phyloP scores from a whole-genome alignment of 2,888 invertebrate genomes.

The Hirtodrosophila trivittata region DNA sequence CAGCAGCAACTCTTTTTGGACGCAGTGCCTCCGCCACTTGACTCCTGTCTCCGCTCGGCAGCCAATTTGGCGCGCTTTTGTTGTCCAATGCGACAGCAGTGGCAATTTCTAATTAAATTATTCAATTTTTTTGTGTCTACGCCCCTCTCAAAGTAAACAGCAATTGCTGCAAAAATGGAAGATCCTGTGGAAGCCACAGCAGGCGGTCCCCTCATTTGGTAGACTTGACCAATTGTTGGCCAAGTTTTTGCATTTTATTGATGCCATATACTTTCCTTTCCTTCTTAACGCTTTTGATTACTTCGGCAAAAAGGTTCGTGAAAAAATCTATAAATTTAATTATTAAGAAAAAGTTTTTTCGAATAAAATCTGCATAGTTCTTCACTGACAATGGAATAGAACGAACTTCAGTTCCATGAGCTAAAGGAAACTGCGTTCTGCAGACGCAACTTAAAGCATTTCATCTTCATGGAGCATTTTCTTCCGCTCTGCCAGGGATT shows the following conservation, averaged over 20 bases:
- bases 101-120: conserved; percentile 79
- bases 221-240: conserved; percentile 37
- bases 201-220: conserved; percentile 37
- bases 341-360: conserved; percentile 34
- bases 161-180: conserved; percentile 37
- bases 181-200: conserved; percentile 28
- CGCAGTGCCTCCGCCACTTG: conserved; percentile 11
- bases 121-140: conserved; percentile 64
- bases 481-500: too few relatives aligned
- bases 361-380: conserved; percentile 35
- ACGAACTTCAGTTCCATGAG: conserved; percentile 10
- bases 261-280: conserved; percentile 32
- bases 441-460: background rate
- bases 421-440: background rate
- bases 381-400: conserved; percentile 22
- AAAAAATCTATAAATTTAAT: too few relatives aligned
- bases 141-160: conserved; percentile 11
- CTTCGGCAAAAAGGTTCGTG: conserved; percentile 23
- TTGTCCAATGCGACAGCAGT: conserved; percentile 71
- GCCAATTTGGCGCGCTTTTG: conserved; percentile 75
- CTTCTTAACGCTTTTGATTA: conserved; percentile 6
- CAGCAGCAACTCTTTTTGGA: conserved; percentile 52
- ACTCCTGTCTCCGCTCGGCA: conserved; percentile 44
- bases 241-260: conserved; percentile 66
- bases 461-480: too few relatives aligned